Conservation (phyloP, 2,797 vertebrate species). For the Sebastes itinus region DNA sequence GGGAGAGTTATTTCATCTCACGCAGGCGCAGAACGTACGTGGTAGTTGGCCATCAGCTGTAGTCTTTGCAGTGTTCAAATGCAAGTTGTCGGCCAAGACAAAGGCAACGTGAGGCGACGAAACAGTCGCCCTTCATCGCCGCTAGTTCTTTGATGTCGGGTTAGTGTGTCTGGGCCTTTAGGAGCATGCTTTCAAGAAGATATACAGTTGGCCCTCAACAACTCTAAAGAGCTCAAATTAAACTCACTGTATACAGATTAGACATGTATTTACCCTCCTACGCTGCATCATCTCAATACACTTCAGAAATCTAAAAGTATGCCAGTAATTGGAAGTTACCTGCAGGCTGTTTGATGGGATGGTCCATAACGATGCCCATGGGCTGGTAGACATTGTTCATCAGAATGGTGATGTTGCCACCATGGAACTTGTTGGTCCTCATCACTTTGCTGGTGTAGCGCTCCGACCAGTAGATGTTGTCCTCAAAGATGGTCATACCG, state of each 20-base stretch:
- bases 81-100: too few species aligned
- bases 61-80: too few species aligned
- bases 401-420: conserved; percentile 87
- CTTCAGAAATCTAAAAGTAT: not conserved
- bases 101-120: too few species aligned
- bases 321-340: conserved; percentile 72
- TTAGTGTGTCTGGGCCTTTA: too few species aligned
- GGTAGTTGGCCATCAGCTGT: too few species aligned
- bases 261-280: not conserved
- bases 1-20: too few species aligned
- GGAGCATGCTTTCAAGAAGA: not conserved
- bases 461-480: conserved; percentile 92
- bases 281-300: not conserved
- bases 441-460: conserved; percentile 85
- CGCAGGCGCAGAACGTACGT: too few species aligned
- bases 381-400: conserved; percentile 86
- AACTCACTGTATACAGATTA: not conserved
- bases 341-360: conserved; percentile 88
- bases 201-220: not conserved
- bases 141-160: too few species aligned
- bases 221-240: not conserved
- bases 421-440: conserved; percentile 93
- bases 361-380: conserved; percentile 88
- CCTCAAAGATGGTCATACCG: conserved; percentile 91
- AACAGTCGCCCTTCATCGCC: too few species aligned